Conservation (phyloP, 2,888 invertebrate genomes). For the Chrysolina americana region DNA sequence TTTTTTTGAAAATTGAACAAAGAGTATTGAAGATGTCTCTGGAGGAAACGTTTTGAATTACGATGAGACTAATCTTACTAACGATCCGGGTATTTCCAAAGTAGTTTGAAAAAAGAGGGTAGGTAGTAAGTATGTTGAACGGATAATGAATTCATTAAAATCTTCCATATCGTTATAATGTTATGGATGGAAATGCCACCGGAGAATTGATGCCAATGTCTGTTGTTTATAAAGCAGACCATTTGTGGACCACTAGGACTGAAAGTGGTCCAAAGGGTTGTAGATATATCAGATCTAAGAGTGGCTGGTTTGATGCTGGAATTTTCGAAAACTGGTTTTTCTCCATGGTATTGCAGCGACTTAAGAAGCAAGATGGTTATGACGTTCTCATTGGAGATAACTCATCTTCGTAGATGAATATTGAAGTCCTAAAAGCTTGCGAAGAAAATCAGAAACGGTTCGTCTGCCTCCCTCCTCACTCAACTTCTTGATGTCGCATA, state of each 20-base stretch:
- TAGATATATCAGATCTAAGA: conserved; percentile 32
- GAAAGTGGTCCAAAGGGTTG: conserved; percentile 33
- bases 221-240: conserved; percentile 42
- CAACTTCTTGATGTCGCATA: not conserved
- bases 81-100: too few species aligned
- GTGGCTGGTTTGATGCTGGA: conserved; percentile 41
- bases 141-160: conserved; percentile 41
- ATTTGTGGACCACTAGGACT: conserved; percentile 29
- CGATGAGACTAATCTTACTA: not conserved
- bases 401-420: not conserved
- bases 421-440: not conserved
- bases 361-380: conserved; percentile 43
- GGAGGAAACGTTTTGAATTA: not conserved
- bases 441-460: not conserved
- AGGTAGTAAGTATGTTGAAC: conserved; percentile 58
- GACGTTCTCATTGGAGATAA: conserved; percentile 61
- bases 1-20: not conserved
- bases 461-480: not conserved
- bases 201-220: conserved; percentile 38
- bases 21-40: not conserved
- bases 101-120: too few species aligned
- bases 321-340: conserved; percentile 44
- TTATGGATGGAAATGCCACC: conserved; percentile 30
- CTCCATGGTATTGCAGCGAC: conserved; percentile 35
- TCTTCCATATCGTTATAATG: conserved; percentile 32